phyloP scores from a whole-genome alignment of 1,140 invertebrate genomes.

The Stegodyphus mimosarum region DNA sequence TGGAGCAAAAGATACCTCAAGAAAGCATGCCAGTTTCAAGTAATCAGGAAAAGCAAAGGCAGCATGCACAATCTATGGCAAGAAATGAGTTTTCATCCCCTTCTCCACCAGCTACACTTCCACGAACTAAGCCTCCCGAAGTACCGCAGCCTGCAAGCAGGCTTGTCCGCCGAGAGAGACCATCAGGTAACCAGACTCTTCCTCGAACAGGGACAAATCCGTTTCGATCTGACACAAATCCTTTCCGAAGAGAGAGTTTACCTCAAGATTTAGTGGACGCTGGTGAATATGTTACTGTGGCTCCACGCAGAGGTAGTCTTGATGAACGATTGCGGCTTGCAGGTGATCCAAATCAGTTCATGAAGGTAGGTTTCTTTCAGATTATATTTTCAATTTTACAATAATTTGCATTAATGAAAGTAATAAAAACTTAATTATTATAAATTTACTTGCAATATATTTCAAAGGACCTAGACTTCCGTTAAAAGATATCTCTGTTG shows the following conservation, averaged over 20 bases:
- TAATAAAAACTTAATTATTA: too few relatives aligned
- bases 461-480: too few relatives aligned
- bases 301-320: constrained; percentile 34
- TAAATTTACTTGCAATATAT: too few relatives aligned
- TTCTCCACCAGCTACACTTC: constrained; percentile 29
- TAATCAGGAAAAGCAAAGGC: constrained; percentile 6
- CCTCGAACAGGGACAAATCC: constrained; percentile 44
- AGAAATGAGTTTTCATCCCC: not conserved
- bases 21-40: not conserved
- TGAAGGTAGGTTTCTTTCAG: too few relatives aligned
- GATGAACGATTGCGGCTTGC: constrained; percentile 6
- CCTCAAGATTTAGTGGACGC: constrained; percentile 14
- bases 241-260: constrained; percentile 45
- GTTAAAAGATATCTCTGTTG: too few relatives aligned
- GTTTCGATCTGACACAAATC: constrained; percentile 37
- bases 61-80: not conserved
- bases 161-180: constrained; percentile 4
- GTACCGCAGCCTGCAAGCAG: constrained; percentile 16
- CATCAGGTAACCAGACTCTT: constrained; percentile 9
- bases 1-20: not conserved
- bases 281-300: constrained; percentile 44
- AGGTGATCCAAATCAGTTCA: too few relatives aligned
- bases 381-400: too few relatives aligned
- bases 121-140: constrained; percentile 33
- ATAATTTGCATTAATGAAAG: too few relatives aligned